A percentile compares a stretch with the other conserved stretches of the same genome.
phyloP scores from a whole-genome alignment of 1,140 invertebrate genomes.

The Leucophenga varia region DNA sequence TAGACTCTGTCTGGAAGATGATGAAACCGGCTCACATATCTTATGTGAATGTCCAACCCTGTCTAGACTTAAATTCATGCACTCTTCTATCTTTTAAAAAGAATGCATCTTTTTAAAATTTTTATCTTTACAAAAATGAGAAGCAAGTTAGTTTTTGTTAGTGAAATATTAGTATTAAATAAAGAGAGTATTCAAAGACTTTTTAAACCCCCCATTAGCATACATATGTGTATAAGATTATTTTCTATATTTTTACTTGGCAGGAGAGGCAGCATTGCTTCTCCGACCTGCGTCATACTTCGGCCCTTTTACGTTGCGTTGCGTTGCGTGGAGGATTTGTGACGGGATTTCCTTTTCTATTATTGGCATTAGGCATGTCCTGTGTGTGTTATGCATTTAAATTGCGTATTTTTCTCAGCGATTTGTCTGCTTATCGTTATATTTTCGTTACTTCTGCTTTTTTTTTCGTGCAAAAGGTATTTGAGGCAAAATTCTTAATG shows the following conservation, averaged over 20 bases:
- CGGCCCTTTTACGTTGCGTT: conserved; percentile 26
- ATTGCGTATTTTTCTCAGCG: conserved; percentile 57
- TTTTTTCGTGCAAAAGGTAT: not conserved
- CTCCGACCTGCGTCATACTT: not conserved
- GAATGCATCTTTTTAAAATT: too few species aligned
- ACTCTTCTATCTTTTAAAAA: too few species aligned
- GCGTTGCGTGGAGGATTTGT: conserved; percentile 44
- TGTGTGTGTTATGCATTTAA: conserved; percentile 58
- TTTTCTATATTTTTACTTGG: conserved; percentile 44
- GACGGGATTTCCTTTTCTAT: conserved; percentile 57
- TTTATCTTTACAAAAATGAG: too few species aligned
- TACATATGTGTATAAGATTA: conserved; percentile 38
- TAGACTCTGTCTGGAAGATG: too few species aligned
- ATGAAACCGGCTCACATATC: too few species aligned
- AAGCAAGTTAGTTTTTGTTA: too few species aligned
- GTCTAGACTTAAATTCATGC: too few species aligned
- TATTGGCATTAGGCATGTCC: conserved; percentile 57
- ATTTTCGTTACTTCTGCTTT: not conserved
- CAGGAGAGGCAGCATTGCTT: too few species aligned
- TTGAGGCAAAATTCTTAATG: conserved; percentile 47
- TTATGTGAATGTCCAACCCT: too few species aligned
- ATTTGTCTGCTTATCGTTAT: conserved; percentile 55
- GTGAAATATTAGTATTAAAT: too few species aligned
- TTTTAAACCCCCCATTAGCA: too few species aligned
- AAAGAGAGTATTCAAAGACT: too few species aligned